Evolutionary conservation across 2,888 invertebrate genomes (phyloP).

Genomic region (Polydrusus pterygomalis): DNA sequence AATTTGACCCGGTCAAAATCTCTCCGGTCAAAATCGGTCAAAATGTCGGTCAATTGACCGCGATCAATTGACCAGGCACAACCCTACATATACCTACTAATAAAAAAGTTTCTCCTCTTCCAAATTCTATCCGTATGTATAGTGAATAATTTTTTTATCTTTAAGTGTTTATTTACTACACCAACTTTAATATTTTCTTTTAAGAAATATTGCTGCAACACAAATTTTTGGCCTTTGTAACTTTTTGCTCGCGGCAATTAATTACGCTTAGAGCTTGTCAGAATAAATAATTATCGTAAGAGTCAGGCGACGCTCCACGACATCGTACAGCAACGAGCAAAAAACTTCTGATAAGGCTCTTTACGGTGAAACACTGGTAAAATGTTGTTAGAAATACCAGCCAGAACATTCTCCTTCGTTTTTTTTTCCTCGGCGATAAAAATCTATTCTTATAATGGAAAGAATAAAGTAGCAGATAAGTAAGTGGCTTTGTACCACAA

Average conservation of each 20-base stretch:
- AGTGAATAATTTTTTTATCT: too few species aligned
- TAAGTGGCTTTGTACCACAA: background rate
- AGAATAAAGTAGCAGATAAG: background rate
- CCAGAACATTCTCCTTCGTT: background rate
- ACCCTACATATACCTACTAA: too few species aligned
- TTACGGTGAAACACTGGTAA: constrained; percentile 27
- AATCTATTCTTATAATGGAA: background rate
- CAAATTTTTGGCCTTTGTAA: constrained; percentile 46
- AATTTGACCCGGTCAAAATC: too few species aligned
- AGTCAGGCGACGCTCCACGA: constrained; percentile 33
- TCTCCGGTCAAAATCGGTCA: too few species aligned
- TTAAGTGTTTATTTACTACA: background rate
- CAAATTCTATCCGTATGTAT: too few species aligned
- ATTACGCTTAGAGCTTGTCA: constrained; percentile 51
- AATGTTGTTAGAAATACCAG: constrained; percentile 16
- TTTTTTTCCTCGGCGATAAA: constrained; percentile 7
- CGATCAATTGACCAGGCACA: too few species aligned
- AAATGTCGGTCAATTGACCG: too few species aligned
- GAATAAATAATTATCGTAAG: constrained; percentile 51
- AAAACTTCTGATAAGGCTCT: constrained; percentile 49
- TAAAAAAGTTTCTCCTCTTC: too few species aligned
- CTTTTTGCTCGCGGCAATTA: constrained; percentile 48
- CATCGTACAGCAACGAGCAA: constrained; percentile 45
- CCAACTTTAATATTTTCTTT: constrained; percentile 13
- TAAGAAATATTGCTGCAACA: constrained; percentile 32